Conservation (phyloP, 2,888 invertebrate species). For the Phrixothrix hirtus region DNA sequence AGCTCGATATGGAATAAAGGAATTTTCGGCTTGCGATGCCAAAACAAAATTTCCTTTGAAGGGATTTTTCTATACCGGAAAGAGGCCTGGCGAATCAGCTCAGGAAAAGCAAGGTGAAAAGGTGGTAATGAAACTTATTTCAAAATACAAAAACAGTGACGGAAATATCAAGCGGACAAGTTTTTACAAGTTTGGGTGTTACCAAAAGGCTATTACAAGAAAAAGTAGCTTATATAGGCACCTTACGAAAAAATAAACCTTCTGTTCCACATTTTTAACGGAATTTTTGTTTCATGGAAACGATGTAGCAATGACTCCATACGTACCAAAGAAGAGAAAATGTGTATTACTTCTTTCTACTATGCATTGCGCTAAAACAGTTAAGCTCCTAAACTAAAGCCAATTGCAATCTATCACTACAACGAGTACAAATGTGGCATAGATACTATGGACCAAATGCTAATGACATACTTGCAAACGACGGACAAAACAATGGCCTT, state of each 20-base stretch:
- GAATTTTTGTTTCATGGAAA: no score
- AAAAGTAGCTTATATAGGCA: neutral
- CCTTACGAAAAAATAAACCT: neutral
- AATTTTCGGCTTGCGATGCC: neutral
- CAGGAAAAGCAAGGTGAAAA: neutral
- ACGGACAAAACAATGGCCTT: no score
- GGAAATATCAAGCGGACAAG: neutral
- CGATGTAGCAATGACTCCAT: no score
- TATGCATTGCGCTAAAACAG: no score
- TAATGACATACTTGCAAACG: no score
- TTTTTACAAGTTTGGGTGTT: neutral
- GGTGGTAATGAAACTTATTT: neutral
- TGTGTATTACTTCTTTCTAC: no score
- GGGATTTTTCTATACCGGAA: neutral
- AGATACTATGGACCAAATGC: no score
- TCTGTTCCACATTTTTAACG: neutral
- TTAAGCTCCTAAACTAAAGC: no score
- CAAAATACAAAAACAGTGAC: neutral
- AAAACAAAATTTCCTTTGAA: neutral
- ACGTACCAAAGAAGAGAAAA: neutral
- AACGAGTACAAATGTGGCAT: no score
- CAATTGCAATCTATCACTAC: no score
- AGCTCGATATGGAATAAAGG: conserved; percentile 1
- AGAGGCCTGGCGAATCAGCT: neutral
- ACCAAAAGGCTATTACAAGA: neutral